phyloP scores from a whole-genome alignment of 2,797 vertebrate species.

The Acipenser transmontanus region DNA sequence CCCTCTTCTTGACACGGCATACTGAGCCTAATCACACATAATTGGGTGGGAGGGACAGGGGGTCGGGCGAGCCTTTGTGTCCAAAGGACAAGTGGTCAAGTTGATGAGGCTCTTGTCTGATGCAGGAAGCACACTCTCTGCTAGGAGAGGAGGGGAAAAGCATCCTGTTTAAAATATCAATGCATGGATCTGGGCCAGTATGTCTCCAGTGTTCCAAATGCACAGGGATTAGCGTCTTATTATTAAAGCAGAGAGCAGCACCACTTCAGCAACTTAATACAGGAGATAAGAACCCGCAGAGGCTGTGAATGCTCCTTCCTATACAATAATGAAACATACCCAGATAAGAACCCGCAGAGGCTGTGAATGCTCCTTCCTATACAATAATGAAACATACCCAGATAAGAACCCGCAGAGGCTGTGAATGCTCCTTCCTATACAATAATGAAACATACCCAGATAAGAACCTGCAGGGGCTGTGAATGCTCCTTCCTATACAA shows the following conservation, averaged over 20 bases:
- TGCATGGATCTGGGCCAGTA: slow-evolving; percentile 54
- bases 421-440: no score
- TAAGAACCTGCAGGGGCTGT: no score
- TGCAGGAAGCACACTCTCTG: slow-evolving; percentile 65
- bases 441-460: no score
- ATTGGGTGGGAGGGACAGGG: slow-evolving; percentile 98
- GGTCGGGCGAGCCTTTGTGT: slow-evolving; percentile 94
- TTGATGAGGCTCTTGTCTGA: slow-evolving; percentile 97
- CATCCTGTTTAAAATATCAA: slow-evolving; percentile 71
- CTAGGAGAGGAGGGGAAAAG: slow-evolving; percentile 55
- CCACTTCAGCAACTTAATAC: background rate
- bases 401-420: no score
- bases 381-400: no score
- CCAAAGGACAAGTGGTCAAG: slow-evolving; percentile 99
- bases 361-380: no score
- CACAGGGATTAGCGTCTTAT: background rate
- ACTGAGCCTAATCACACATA: slow-evolving; percentile 99
- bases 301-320: no score
- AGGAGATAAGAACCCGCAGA: background rate
- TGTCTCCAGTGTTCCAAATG: background rate
- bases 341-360: no score
- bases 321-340: no score
- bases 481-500: no score
- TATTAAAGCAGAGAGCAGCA: background rate
- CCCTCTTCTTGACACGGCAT: slow-evolving; percentile 98